Evolutionary conservation across 2,113 vertebrate genomes (phyloP).

Genomic region (Prochilodus magdalenae): DNA sequence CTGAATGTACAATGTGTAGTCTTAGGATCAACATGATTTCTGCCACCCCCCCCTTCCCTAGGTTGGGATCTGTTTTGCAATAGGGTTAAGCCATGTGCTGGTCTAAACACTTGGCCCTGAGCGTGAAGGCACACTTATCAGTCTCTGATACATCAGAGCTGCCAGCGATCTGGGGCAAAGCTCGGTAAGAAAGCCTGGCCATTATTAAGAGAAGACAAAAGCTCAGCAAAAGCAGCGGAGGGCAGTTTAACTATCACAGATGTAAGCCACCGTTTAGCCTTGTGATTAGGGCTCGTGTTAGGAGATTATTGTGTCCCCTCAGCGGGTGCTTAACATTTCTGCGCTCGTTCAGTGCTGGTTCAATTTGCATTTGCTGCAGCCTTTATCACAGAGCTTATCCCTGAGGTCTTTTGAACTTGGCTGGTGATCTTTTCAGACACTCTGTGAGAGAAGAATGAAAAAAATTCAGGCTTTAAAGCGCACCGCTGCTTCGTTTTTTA

Average conservation of each 20-base stretch:
- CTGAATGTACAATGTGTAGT: constrained; percentile 51
- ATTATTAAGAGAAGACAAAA: constrained; percentile 11
- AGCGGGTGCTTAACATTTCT: constrained; percentile 22
- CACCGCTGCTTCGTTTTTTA: too few species aligned
- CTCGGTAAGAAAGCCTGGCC: neutral
- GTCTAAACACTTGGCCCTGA: neutral
- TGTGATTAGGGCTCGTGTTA: constrained; percentile 56
- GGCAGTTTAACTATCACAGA: constrained; percentile 44
- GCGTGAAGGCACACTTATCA: neutral
- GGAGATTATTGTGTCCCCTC: constrained; percentile 46
- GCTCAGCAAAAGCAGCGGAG: neutral
- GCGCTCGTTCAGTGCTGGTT: constrained; percentile 7
- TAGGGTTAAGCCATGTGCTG: neutral
- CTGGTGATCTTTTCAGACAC: too few species aligned
- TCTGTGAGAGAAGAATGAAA: too few species aligned
- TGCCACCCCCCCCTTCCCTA: too few species aligned
- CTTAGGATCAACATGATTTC: constrained; percentile 15
- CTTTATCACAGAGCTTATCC: constrained; percentile 35
- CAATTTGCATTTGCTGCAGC: constrained; percentile 33
- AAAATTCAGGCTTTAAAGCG: too few species aligned
- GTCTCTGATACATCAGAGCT: neutral
- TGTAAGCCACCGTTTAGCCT: constrained; percentile 60
- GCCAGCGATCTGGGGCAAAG: neutral
- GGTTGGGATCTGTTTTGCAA: too few species aligned
- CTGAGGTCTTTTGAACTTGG: constrained; percentile 27